Evolutionary conservation across 2,888 invertebrate genomes (phyloP).

Genomic region (Lutraria lutraria): DNA sequence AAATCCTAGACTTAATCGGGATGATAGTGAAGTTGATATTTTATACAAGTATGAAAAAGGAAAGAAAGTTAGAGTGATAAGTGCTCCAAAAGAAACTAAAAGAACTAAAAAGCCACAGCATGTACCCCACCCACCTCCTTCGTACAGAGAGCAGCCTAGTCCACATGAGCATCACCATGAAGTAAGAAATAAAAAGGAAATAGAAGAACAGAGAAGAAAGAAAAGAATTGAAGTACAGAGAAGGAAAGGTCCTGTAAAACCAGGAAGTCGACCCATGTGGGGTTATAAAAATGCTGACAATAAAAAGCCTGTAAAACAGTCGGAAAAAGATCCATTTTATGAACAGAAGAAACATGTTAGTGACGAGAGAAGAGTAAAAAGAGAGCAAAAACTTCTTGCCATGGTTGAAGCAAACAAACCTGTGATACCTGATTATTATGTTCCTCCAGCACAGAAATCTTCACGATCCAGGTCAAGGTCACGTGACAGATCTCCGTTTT

Average conservation of each 20-base stretch:
- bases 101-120: conserved; percentile 50
- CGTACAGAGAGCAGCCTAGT: conserved; percentile 50
- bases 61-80: conserved; percentile 79
- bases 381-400: conserved; percentile 81
- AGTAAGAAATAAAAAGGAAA: conserved; percentile 40
- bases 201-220: conserved; percentile 50
- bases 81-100: conserved; percentile 73
- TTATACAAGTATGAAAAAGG: conserved; percentile 74
- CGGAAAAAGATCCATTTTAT: conserved; percentile 84
- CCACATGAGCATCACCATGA: conserved; percentile 64
- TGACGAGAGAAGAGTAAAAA: conserved; percentile 73
- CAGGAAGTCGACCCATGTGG: conserved; percentile 77
- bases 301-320: conserved; percentile 81
- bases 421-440: conserved; percentile 76
- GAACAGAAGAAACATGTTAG: conserved; percentile 76
- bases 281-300: conserved; percentile 78
- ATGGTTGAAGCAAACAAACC: conserved; percentile 82
- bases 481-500: conserved; percentile 66
- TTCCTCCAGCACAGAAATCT: conserved; percentile 55
- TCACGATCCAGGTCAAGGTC: conserved; percentile 58
- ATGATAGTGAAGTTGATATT: conserved; percentile 78
- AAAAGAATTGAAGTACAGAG: conserved; percentile 56
- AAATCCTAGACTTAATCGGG: conserved; percentile 59
- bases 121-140: conserved; percentile 40
- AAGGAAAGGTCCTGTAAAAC: conserved; percentile 60